Evolutionary conservation across 2,888 invertebrate species (phyloP), one percentile per base, ranked within the genome.

Genomic region (Deladenus siricidicola): DNA sequence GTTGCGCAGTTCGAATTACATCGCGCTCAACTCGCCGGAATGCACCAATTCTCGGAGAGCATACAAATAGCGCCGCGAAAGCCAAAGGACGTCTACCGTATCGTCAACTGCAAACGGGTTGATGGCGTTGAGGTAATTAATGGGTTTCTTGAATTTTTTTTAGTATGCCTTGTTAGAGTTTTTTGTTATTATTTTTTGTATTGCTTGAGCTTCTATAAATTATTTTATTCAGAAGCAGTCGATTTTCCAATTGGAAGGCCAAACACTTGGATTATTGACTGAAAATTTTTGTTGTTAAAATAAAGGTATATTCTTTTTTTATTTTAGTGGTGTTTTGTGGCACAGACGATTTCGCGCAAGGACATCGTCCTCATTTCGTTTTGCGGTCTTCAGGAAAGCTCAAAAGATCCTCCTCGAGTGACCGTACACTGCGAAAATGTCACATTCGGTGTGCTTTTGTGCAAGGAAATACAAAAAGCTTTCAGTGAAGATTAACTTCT

Each of bases 281-380:
- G n/a, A n/a, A n/a, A n/a, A n/a, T n/a, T n/a, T n/a, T n/a, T n/a
- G n/a, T n/a, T n/a, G n/a, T n/a, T n/a, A n/a, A n/a, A n/a, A n/a
- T n/a, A n/a, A n/a, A n/a, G n/a, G n/a, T n/a, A n/a, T n/a, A n/a
- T n/a, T n/a, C 1, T 42, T 53, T 19, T 60, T 60, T 28, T 0
- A 39, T 66, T 69, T 53, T 30, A 71, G 68, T 47, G 60, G 19
- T 59, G 51, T 14, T 69, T 72, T 53, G 72, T 72, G 29, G 69
- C 71, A 19, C 69, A 69, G 55, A 69, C 69, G 6, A 58, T 69
- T 2, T 67, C 69, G 19, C 55, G 60, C 4, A 69, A 69, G 48
- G 56, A 57, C n/a, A 28, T 65, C n/a, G 56, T 67, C 21, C 48
- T 65, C 24, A 42, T 69, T 39, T 64, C 67, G 8, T 26, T 67